A percentile compares a stretch with the other conserved stretches of the same genome.
Conservation (phyloP, 2,113 vertebrate species). For the Triplophysa siluroides region DNA sequence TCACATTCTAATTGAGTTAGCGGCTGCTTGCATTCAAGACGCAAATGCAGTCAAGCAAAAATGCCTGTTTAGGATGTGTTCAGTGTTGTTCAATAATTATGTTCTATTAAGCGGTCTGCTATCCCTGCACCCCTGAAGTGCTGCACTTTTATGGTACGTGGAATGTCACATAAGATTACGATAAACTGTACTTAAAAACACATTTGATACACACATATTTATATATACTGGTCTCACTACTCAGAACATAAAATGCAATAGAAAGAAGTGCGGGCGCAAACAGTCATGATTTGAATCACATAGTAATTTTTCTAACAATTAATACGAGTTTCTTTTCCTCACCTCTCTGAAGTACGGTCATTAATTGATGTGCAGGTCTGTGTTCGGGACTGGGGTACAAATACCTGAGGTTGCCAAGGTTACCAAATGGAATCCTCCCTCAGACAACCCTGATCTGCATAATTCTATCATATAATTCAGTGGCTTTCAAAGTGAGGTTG, state of each 20-base stretch:
- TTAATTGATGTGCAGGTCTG: constrained; percentile 64
- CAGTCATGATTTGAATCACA: constrained; percentile 38
- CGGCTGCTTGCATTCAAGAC: constrained; percentile 60
- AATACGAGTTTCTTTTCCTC: constrained; percentile 28
- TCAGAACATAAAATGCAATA: no score
- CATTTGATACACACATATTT: no score
- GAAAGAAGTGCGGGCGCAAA: constrained; percentile 2
- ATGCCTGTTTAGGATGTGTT: constrained; percentile 64
- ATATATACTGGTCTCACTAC: no score
- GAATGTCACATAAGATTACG: no score
- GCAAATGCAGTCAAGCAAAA: constrained; percentile 57
- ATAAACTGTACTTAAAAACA: no score
- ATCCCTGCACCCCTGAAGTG: constrained; percentile 47
- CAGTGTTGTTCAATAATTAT: constrained; percentile 69
- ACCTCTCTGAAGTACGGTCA: constrained; percentile 42
- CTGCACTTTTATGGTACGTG: background rate
- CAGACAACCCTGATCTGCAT: constrained; percentile 94
- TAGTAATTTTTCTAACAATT: constrained; percentile 52
- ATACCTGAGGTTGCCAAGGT: constrained; percentile 97
- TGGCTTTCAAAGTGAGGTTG: constrained; percentile 85
- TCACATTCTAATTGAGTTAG: constrained; percentile 78
- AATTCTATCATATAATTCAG: constrained; percentile 94
- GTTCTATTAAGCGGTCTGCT: constrained; percentile 61
- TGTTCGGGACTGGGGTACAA: constrained; percentile 73
- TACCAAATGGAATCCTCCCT: constrained; percentile 94